phyloP scores from a whole-genome alignment of 2,797 vertebrate genomes.

The Tangara arthus region DNA sequence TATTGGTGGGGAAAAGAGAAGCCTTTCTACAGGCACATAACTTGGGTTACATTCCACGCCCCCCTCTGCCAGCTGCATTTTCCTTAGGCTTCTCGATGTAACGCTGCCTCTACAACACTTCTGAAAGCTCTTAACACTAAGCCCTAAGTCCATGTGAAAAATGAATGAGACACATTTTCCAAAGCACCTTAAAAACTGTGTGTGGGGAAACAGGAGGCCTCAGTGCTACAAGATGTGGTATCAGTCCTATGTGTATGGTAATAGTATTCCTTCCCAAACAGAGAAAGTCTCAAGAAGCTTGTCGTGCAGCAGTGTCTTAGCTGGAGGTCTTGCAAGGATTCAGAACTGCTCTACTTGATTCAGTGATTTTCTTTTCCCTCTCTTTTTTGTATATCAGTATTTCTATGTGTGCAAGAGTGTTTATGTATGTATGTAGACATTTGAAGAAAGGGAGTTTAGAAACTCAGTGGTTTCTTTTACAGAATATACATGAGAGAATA shows the following conservation, averaged over 20 bases:
- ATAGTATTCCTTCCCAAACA: not conserved
- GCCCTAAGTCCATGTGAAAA: not conserved
- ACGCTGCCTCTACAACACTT: not conserved
- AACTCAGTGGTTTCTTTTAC: not conserved
- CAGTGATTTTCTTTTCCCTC: not conserved
- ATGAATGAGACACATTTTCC: not conserved
- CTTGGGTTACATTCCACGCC: not conserved
- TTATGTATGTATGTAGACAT: not conserved
- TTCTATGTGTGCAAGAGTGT: not conserved
- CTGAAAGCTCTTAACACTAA: not conserved
- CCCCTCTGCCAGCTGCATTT: not conserved
- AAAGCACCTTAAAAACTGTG: not conserved
- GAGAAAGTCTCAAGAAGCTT: not conserved
- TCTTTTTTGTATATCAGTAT: not conserved
- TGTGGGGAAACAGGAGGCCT: rapidly evolving
- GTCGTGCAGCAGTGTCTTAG: not conserved
- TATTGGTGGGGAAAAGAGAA: not conserved
- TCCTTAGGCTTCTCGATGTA: not conserved
- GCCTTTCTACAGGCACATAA: not conserved
- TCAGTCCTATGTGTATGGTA: rapidly evolving
- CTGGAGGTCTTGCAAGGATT: not conserved
- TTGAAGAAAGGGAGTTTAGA: not conserved
- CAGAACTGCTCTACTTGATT: not conserved
- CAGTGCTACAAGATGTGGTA: not conserved
- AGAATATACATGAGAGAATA: not conserved